Percentiles rank a stretch among this genome's conserved stretches.
Evolutionary conservation across 2,113 vertebrate genomes (phyloP).

Genomic region (Cyanocitta stelleri): DNA sequence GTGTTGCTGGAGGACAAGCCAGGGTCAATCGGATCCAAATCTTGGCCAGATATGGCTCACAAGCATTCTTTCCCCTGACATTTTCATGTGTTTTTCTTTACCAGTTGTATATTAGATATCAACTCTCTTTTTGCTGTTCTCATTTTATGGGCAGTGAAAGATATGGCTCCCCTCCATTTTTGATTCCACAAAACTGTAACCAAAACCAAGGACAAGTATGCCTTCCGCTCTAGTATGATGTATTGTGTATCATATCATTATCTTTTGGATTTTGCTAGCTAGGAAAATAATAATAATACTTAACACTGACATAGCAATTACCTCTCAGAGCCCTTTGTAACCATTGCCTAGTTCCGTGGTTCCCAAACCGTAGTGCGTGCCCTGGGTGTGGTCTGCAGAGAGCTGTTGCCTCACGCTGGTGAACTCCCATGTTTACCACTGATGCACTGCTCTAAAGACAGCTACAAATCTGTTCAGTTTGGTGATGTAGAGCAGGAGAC

Average conservation of each 20-base stretch:
- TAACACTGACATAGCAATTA: conserved; percentile 33
- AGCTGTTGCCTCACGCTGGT: background rate
- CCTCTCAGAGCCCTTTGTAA: background rate
- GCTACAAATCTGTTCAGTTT: background rate
- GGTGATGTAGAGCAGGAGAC: background rate
- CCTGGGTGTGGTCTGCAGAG: background rate
- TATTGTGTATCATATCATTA: conserved; percentile 44
- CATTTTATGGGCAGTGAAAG: background rate
- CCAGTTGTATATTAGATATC: background rate
- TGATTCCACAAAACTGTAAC: background rate
- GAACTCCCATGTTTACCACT: rapidly evolving
- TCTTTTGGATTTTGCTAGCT: background rate
- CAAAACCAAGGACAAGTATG: conserved; percentile 3
- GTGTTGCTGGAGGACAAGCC: background rate
- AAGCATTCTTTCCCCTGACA: background rate
- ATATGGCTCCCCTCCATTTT: background rate
- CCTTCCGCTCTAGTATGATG: background rate
- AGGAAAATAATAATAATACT: conserved; percentile 32
- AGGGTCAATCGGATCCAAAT: background rate
- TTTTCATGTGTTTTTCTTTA: background rate
- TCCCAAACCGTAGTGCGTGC: background rate
- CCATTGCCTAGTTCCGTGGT: background rate
- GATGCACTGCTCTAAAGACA: background rate
- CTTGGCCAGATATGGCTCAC: background rate
- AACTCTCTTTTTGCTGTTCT: background rate